A percentile compares a stretch with the other conserved stretches of the same genome.
Evolutionary conservation across 1,140 invertebrate genomes (phyloP).

Genomic region (Eulimnadia texana): DNA sequence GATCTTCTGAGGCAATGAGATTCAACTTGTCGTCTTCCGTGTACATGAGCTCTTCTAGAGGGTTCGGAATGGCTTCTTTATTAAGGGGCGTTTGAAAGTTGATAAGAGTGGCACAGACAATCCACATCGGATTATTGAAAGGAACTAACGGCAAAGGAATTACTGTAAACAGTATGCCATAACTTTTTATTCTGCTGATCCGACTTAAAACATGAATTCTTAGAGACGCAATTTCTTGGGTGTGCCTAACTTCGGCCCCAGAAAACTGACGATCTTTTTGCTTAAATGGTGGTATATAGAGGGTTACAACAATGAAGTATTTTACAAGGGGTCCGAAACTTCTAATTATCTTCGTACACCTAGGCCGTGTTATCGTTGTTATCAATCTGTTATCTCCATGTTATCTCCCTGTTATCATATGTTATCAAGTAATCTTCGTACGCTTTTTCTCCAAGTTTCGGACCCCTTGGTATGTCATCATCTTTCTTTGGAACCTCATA

Average conservation of each 20-base stretch:
- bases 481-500: no score
- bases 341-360: no score
- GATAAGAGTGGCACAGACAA: background rate
- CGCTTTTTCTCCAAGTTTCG: no score
- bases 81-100: conserved; percentile 6
- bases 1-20: conserved; percentile 4
- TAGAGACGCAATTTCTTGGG: conserved; percentile 6
- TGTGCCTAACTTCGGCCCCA: background rate
- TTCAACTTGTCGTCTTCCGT: no score
- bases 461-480: no score
- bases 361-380: no score
- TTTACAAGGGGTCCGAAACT: no score
- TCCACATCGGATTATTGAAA: conserved; percentile 4
- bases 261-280: background rate
- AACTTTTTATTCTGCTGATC: conserved; percentile 1
- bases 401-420: no score
- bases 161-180: background rate
- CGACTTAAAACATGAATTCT: background rate
- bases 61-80: background rate
- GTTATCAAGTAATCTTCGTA: no score
- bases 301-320: no score
- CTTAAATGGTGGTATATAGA: conserved; percentile 4
- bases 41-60: conserved; percentile 1
- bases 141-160: background rate
- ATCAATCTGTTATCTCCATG: no score